Evolutionary conservation across 2,888 invertebrate species (phyloP), one percentile per base, ranked within the genome.

Genomic region (Plagodis dolabraria): DNA sequence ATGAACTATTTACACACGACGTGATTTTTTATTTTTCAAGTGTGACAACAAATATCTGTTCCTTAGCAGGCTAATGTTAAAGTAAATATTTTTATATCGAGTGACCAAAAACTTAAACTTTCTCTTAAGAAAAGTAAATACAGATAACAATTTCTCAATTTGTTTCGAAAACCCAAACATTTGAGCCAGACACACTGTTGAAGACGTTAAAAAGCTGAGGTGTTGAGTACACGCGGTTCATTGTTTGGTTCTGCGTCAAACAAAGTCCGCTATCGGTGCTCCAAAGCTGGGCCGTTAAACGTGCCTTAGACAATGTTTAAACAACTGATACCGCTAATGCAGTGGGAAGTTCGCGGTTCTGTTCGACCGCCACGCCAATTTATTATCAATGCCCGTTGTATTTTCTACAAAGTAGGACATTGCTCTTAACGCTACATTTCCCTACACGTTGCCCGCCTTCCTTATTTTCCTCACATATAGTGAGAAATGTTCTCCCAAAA

Each of bases 181-280:
- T 68, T 68, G 69, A 51, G 72, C 74, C 80, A 80, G 82, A 76
- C 80, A 75, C 68, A 77, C 79, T 75, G 82, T 75, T 71, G 75
- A 83, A 83, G 83, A 85, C 73, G 83, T 85, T 87, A 84, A 87
- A 89, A 86, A 84, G 79, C 74, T 71, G 75, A 87, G 84, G 88
- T 88, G 89, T 85, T 83, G 85, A 89, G 77, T 81, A 76, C 75
- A 83, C 77, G 79, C 76, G 78, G 82, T 74, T 75, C 77, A 85
- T 89, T 91, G 90, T 90, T 89, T 90, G 75, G 76, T 65, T 70
- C 75, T 66, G 69, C 76, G 82, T 85, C 82, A 85, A 87, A 89
- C 86, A 86, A 80, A 76, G 80, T 76, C 76, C 76, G 79, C 73
- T 74, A 80, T 79, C 83, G 84, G 82, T 73, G 75, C 82, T 83